phyloP scores from a whole-genome alignment of 30 jellyfish, hydroid and myxozoan genomes.

The Rhopilema esculentum region DNA sequence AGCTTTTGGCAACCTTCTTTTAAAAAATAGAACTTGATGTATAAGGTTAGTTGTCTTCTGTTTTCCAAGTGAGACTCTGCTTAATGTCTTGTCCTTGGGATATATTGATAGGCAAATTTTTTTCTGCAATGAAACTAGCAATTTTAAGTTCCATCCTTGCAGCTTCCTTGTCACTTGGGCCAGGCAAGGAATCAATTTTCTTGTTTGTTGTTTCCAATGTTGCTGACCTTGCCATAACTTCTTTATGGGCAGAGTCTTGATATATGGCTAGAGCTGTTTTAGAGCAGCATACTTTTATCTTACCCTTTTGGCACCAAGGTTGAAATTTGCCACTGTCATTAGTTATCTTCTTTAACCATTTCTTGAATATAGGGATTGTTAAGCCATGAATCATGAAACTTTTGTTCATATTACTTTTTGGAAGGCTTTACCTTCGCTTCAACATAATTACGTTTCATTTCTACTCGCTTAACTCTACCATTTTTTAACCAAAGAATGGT shows the following conservation, averaged over 20 bases:
- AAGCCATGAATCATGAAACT: conserved; percentile 44
- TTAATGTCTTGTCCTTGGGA: conserved; percentile 24
- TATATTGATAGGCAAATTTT: conserved; percentile 39
- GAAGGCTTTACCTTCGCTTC: neutral
- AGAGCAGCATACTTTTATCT: conserved; percentile 17
- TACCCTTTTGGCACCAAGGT: conserved; percentile 34
- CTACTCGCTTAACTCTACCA: conserved; percentile 6
- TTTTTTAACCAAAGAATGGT: neutral
- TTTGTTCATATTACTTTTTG: conserved; percentile 21
- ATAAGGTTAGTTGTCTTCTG: conserved; percentile 59
- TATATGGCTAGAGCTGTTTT: conserved; percentile 56
- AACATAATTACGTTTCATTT: conserved; percentile 7
- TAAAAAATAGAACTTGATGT: conserved; percentile 36
- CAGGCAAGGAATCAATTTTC: conserved; percentile 5
- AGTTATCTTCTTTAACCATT: conserved; percentile 11
- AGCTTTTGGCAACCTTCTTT: conserved; percentile 46
- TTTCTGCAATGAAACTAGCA: conserved; percentile 50
- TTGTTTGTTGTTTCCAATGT: conserved; percentile 6
- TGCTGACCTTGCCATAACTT: conserved; percentile 17
- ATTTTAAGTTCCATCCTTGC: conserved; percentile 40
- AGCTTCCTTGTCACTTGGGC: conserved; percentile 24
- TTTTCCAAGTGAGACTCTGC: conserved; percentile 42
- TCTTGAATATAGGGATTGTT: conserved; percentile 6
- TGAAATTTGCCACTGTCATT: conserved; percentile 14
- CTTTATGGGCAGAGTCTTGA: conserved; percentile 50